Evolutionary conservation across 2,888 invertebrate genomes (phyloP), one percentile per base, ranked within the genome.

Genomic region (Cheilosia grossa): DNA sequence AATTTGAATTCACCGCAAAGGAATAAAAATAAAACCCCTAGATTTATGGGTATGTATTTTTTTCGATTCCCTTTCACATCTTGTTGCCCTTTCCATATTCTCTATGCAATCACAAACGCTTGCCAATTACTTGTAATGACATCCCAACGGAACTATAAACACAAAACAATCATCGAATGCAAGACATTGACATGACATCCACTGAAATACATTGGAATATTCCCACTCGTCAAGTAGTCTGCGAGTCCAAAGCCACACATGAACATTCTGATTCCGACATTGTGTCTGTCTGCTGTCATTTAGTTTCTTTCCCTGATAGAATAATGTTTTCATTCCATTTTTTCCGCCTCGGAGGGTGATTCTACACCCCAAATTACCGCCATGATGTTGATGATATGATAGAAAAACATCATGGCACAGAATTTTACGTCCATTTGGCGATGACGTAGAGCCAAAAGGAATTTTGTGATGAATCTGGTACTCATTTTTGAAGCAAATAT

Each of bases 181-280:
- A 73, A 47, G 37, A 49, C 47, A 56, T 64, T 44, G n/a, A 33
- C 37, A 27, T 42, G 44, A 54, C n/a, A 44, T 30, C n/a, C 54
- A 33, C 40, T 27, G 37, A 64, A 56, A 56, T 56, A 24, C 56
- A 74, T 64, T 64, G 37, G 54, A 73, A 73, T 54, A 63, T 47
- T 24, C 27, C 24, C n/a, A 13, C 24, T 24, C 37, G 40, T 64
- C 64, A 47, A 33, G 24, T 27, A n/a, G 53, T 54, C 13, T 40
- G 30, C 42, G 54, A 9, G 30, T 54, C 56, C 56, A 49, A 56
- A 33, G 47, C 37, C 54, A 64, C 54, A 27, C 33, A 58, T 40
- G 24, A 33, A 54, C 61, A 67, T 64, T 49, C 64, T 64, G 74
- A 64, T 64, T 56, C 64, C 74, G 74, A 64, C 73, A 74, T 47